Conservation (phyloP, 35 echinoderm and acorn worm genomes). For the Anneissia japonica region DNA sequence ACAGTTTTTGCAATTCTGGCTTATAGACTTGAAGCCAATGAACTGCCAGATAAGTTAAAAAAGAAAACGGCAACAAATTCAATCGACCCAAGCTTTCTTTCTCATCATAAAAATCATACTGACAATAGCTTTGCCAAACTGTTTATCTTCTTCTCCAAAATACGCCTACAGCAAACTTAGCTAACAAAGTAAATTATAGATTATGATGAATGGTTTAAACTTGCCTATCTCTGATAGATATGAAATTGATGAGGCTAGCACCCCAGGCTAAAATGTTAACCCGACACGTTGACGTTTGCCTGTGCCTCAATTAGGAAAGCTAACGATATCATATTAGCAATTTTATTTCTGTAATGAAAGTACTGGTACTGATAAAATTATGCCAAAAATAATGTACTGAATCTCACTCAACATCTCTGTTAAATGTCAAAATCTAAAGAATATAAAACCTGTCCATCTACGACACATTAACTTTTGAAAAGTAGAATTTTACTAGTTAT, state of each 20-base stretch:
- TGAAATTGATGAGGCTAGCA: not conserved
- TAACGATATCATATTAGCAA: not conserved
- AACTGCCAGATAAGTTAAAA: not conserved
- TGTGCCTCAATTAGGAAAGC: not conserved
- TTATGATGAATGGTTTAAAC: not conserved
- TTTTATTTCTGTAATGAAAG: not conserved
- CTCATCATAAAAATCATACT: not conserved
- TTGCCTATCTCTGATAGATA: not conserved
- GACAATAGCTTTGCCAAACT: not conserved
- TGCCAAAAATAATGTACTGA: not conserved
- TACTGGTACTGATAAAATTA: not conserved
- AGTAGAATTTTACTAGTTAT: too few relatives aligned
- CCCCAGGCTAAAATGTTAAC: not conserved
- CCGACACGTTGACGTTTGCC: not conserved
- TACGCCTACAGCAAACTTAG: not conserved
- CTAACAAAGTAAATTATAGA: not conserved
- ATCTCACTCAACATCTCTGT: too few relatives aligned
- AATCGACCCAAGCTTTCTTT: not conserved
- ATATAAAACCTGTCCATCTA: too few relatives aligned
- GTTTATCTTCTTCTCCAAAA: not conserved
- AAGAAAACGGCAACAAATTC: not conserved
- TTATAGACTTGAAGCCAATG: not conserved
- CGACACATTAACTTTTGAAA: too few relatives aligned
- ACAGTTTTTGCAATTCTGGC: too few relatives aligned
- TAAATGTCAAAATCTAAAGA: too few relatives aligned